Evolutionary conservation across 2,797 vertebrate genomes (phyloP).

Genomic region (Cercopithecus hamlyni): DNA sequence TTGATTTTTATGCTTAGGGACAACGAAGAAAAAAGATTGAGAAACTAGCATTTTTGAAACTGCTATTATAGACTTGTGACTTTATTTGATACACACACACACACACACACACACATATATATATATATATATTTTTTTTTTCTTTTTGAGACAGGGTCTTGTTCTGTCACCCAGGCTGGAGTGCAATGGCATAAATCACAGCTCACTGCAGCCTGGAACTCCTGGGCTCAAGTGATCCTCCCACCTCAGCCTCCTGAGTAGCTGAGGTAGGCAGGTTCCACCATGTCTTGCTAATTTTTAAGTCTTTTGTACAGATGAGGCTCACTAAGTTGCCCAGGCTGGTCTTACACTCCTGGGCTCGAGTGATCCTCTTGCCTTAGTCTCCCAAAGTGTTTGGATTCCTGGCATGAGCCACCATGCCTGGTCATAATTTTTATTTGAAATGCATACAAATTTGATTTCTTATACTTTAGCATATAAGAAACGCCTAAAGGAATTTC

Average conservation of each 20-base stretch:
- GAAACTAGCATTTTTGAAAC: not conserved
- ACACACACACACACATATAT: too few relatives aligned
- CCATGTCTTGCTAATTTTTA: not conserved
- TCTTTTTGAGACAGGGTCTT: not conserved
- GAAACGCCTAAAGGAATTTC: not conserved
- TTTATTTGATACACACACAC: not conserved
- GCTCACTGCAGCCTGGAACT: not conserved
- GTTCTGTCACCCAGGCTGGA: too few relatives aligned
- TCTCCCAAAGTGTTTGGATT: too few relatives aligned
- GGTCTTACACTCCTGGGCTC: not conserved
- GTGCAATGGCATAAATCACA: too few relatives aligned
- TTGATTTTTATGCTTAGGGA: not conserved
- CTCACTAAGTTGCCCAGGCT: not conserved
- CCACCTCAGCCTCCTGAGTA: not conserved
- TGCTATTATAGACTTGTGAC: not conserved
- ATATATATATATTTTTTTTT: fast-evolving
- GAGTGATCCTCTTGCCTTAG: too few relatives aligned
- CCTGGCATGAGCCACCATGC: too few relatives aligned
- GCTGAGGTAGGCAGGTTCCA: not conserved
- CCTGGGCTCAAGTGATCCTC: not conserved
- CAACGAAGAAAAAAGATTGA: not conserved
- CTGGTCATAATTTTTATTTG: slow-evolving; percentile 9
- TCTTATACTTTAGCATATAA: not conserved
- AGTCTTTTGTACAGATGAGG: not conserved
- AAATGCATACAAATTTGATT: not conserved